Conservation (phyloP, 2,888 invertebrate species). For the Orthonevra nobilis region DNA sequence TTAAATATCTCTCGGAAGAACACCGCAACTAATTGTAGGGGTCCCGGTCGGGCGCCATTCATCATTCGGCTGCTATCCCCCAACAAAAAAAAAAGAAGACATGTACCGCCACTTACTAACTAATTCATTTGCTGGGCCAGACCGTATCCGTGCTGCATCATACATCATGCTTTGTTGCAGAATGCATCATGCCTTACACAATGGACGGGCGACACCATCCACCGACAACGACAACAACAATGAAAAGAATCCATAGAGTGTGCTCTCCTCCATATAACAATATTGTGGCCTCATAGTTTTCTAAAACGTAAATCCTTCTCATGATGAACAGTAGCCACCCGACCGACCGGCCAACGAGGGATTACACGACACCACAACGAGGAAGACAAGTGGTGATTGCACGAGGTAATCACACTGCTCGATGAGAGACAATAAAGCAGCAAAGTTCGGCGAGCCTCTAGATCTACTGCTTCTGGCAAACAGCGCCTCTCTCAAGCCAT, state of each 20-base stretch:
- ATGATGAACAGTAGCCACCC: conserved; percentile 47
- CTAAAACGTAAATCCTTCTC: conserved; percentile 34
- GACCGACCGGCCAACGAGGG: background rate
- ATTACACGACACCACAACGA: background rate
- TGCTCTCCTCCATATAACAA: conserved; percentile 31
- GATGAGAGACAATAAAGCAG: conserved; percentile 60
- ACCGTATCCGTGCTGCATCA: conserved; percentile 54
- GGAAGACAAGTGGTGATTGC: conserved; percentile 51
- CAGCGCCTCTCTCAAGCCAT: conserved; percentile 38
- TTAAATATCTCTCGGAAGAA: conserved; percentile 63
- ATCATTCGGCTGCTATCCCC: conserved; percentile 35
- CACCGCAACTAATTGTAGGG: conserved; percentile 66
- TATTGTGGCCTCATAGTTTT: conserved; percentile 24
- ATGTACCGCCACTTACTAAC: conserved; percentile 49
- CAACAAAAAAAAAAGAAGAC: conserved; percentile 24
- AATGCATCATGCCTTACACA: conserved; percentile 62
- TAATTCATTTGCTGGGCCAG: conserved; percentile 57
- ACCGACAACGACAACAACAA: too few relatives aligned
- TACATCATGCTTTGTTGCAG: conserved; percentile 63
- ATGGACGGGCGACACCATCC: conserved; percentile 56
- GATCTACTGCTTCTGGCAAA: conserved; percentile 24
- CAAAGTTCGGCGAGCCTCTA: conserved; percentile 21
- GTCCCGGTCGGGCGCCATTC: conserved; percentile 52
- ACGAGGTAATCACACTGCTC: conserved; percentile 59
- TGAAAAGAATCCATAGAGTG: conserved; percentile 53